phyloP scores from a whole-genome alignment of 2,113 vertebrate genomes.

The Pipra filicauda region DNA sequence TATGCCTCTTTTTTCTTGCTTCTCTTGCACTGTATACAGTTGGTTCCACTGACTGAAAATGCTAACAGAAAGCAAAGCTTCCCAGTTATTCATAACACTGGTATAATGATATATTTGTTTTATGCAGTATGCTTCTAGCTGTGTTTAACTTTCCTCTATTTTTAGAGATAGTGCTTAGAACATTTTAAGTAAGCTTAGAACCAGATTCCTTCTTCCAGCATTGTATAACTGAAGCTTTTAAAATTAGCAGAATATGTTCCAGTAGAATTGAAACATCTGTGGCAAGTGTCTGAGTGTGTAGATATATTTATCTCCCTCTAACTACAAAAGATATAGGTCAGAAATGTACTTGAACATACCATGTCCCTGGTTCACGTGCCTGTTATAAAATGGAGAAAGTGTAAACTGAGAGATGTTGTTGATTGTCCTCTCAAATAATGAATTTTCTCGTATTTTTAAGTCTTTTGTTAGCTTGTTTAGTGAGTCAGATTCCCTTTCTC shows the following conservation, averaged over 20 bases:
- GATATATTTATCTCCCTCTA: not conserved
- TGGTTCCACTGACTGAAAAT: not conserved
- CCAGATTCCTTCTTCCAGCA: not conserved
- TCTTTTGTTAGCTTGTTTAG: not conserved
- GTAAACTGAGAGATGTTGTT: not conserved
- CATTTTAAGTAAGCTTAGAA: not conserved
- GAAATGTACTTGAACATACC: not conserved
- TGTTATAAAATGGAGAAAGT: not conserved
- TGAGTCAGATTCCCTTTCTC: not conserved
- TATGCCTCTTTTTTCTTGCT: not conserved
- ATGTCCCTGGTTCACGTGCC: not conserved
- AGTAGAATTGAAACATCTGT: not conserved
- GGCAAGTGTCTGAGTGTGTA: not conserved
- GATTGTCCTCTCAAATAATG: not conserved
- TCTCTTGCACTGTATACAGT: not conserved
- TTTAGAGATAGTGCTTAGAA: not conserved
- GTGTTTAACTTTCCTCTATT: constrained; percentile 19
- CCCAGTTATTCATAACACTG: not conserved
- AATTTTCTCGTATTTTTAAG: not conserved
- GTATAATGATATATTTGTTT: constrained; percentile 12
- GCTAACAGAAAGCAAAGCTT: not conserved
- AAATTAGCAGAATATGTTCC: not conserved
- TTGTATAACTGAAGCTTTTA: not conserved
- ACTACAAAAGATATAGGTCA: not conserved
- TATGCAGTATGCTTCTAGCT: constrained; percentile 4